Percentiles rank a stretch among this genome's conserved stretches.
phyloP scores from a whole-genome alignment of 1,140 invertebrate species.

The Pseudomyrmex sp. region DNA sequence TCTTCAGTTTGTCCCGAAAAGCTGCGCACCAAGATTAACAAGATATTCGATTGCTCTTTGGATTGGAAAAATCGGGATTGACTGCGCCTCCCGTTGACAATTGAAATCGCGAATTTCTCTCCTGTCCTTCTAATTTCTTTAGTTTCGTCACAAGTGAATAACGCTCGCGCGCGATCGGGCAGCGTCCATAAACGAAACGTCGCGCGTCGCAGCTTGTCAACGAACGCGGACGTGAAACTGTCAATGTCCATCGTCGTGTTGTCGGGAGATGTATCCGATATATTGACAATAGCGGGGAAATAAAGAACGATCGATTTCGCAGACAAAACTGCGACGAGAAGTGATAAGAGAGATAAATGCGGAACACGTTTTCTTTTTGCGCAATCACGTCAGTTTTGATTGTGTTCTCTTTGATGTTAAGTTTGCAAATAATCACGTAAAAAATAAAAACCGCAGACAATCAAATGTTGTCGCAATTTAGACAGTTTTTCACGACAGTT shows the following conservation, averaged over 20 bases:
- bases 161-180: background rate
- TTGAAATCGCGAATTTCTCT: background rate
- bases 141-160: slow-evolving; percentile 1
- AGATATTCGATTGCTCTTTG: background rate
- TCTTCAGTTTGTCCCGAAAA: background rate
- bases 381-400: slow-evolving; percentile 8
- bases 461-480: too few species aligned
- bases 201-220: background rate
- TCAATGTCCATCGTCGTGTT: slow-evolving; percentile 10
- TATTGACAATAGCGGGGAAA: slow-evolving; percentile 16
- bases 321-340: slow-evolving; percentile 13
- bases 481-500: too few species aligned
- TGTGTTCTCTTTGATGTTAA: background rate
- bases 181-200: slow-evolving; percentile 16
- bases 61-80: background rate
- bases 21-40: too few species aligned
- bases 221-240: slow-evolving; percentile 21
- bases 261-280: slow-evolving; percentile 32
- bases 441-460: too few species aligned
- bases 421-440: too few species aligned
- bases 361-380: background rate
- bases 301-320: slow-evolving; percentile 32
- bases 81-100: background rate
- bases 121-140: background rate
- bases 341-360: background rate